Evolutionary conservation across 2,797 vertebrate species (phyloP), one percentile per base, ranked within the genome.

Genomic region (Melanotaenia boesemani): DNA sequence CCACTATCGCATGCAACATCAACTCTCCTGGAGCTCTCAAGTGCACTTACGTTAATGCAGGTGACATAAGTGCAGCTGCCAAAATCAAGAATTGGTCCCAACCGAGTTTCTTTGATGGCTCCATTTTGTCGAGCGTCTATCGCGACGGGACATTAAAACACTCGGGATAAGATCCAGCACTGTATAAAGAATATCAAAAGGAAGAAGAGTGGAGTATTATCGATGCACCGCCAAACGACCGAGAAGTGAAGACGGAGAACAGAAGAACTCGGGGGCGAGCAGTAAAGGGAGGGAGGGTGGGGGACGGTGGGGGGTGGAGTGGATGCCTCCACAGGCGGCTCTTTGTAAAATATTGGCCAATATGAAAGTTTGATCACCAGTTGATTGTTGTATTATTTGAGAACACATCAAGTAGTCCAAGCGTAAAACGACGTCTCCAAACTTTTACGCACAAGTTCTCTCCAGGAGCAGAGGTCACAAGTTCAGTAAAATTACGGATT

Each of bases 91-190:
- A 90, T 93, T 93, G 91, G 89, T 93, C 93, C 94, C 93, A 94
- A 89, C 92, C 89, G 90, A 92, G 89, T 93, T 88, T 92, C 85
- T 92, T 84, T 87, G 93, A 82, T 92, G 90, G 89, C 92, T 94
- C 95, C 95, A 96, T 96, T 90, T 92, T 90, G 88, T 85, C 77
- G 90, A 85, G 83, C 81, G 88, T 89, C 86, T 94, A 80, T 91
- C 94, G 90, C 87, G 88, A 84, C 92, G 93, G 92, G 95, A 96
- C 95, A 96, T 96, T 95, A 95, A 95, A 94, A 93, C 91, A 89
- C 82, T 80, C 80, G 83, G 89, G 3, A 78, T 82, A 39, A 80
- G 79, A 72, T 86, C 88, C 80, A 32, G 83, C 60, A 59, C 34
- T 83, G 74, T 82, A 78, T 41, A 66, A 20, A 83, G 85, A 92